Percentiles rank a stretch among this genome's conserved stretches.
phyloP scores from a whole-genome alignment of 53 echinoderm and acorn worm genomes.

The Apostichopus leukothele region DNA sequence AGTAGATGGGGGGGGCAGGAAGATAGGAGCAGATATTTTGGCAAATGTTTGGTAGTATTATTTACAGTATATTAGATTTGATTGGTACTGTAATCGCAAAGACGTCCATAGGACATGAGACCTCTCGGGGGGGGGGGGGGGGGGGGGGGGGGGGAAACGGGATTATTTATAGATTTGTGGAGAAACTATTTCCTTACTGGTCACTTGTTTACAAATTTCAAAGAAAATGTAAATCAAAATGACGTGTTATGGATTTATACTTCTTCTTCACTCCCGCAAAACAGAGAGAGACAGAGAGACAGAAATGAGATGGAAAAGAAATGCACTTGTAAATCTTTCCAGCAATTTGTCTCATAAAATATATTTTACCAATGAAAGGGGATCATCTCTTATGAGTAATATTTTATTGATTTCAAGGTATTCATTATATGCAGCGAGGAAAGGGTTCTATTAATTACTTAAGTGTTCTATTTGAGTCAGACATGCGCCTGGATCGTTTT shows the following conservation, averaged over 20 bases:
- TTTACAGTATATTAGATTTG: too few species aligned
- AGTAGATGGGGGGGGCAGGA: too few species aligned
- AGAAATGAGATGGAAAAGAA: neutral
- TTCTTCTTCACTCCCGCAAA: neutral
- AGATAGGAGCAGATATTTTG: too few species aligned
- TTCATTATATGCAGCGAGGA: neutral
- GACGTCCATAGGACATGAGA: too few species aligned
- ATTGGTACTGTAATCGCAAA: too few species aligned
- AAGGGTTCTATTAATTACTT: slow-evolving; percentile 17
- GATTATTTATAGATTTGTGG: too few species aligned
- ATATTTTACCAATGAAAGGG: slow-evolving; percentile 24
- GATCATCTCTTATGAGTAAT: slow-evolving; percentile 8
- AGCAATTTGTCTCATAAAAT: slow-evolving; percentile 43
- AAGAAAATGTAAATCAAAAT: neutral
- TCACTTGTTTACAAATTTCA: slow-evolving; percentile 36
- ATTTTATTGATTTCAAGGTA: slow-evolving; percentile 21
- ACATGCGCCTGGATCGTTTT: too few species aligned
- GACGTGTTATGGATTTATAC: neutral
- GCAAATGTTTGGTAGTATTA: too few species aligned
- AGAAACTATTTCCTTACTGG: neutral
- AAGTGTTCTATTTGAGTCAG: slow-evolving; percentile 12
- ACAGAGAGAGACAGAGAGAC: neutral
- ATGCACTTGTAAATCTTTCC: slow-evolving; percentile 32
- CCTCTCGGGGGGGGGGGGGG: too few species aligned
- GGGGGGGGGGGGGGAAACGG: too few species aligned